phyloP scores from a whole-genome alignment of 2,797 vertebrate species.

The Channa striata region DNA sequence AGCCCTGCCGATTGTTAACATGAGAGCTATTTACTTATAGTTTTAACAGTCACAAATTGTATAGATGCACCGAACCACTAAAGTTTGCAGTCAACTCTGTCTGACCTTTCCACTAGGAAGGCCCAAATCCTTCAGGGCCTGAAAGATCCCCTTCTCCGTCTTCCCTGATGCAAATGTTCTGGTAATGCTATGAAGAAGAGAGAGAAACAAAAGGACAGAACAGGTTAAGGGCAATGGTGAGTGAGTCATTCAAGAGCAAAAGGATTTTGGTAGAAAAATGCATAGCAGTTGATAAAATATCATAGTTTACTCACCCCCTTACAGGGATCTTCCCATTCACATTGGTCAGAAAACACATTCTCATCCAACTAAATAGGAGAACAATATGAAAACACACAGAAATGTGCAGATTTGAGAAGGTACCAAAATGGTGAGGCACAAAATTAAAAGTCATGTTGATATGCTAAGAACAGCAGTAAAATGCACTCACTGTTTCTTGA shows the following conservation, averaged over 20 bases:
- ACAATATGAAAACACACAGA: constrained; percentile 1
- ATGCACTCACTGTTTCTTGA: constrained; percentile 97
- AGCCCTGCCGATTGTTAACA: background rate
- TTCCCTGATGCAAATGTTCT: constrained; percentile 99
- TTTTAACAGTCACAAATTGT: background rate
- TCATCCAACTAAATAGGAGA: constrained; percentile 93
- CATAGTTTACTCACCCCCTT: constrained; percentile 87
- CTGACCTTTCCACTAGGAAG: constrained; percentile 99
- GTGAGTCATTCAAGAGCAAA: background rate
- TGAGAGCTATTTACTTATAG: background rate
- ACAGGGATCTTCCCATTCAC: constrained; percentile 97
- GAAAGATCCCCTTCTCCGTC: constrained; percentile 99
- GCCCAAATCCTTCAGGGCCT: constrained; percentile 97
- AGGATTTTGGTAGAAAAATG: background rate
- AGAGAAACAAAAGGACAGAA: background rate
- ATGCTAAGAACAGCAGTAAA: background rate
- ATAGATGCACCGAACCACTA: background rate
- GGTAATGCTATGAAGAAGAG: constrained; percentile 87
- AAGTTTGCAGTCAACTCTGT: background rate
- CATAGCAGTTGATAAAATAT: background rate
- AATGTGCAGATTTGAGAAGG: background rate
- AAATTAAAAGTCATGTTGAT: background rate
- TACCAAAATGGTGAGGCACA: too few species aligned
- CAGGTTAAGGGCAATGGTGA: background rate
- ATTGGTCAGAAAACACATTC: constrained; percentile 95